Evolutionary conservation across 2,113 vertebrate genomes (phyloP), one percentile per base, ranked within the genome.

Genomic region (Glaucidium brasilianum): DNA sequence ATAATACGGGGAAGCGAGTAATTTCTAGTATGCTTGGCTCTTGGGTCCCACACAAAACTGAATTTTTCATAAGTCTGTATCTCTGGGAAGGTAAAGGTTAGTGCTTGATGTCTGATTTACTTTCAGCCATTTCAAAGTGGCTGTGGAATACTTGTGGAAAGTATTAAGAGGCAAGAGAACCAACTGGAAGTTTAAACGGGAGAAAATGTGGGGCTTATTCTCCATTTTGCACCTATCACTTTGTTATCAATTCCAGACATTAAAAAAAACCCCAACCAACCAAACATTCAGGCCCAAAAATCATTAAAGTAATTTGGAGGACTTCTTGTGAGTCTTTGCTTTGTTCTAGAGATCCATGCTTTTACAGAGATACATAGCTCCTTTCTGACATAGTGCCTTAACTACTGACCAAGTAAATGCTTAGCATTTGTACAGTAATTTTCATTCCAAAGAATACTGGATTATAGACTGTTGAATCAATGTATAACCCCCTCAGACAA

Each of bases 91-190:
- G 27, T 76, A 93, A 93, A 93, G 62, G 43, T 87, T 93, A 85
- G 21, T 49, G 50, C 67, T 85, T 94, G 47, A 55, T 85, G 53
- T 87, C n/a, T 95, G 77, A 75, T 85, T 94, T 92, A 47, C n/a
- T 72, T 90, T 87, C 47, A 95, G 39, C 13, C 13, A 74, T 91
- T 93, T 93, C 64, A 89, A 93, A 95, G 55, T n/a, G n/a, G n/a
- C n/a, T n/a, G n/a, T n/a, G n/a, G n/a, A n/a, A n/a, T n/a, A n/a
- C 19, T 15, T 34, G 4, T 50, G 27, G 26, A 84, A 96, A 88
- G 21, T 43, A 69, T 50, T 72, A 80, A 72, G 62, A 82, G 26
- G 29, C 25, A 83, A 86, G 41, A 86, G 32, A 69, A 83, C 75
- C 39, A 52, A 9, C 9, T 66, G 30, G 35, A 85, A 75, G 34